Base-by-base conservation (phyloP, 2,113 vertebrate genomes). In the Dolichotis patagonum region DNA sequence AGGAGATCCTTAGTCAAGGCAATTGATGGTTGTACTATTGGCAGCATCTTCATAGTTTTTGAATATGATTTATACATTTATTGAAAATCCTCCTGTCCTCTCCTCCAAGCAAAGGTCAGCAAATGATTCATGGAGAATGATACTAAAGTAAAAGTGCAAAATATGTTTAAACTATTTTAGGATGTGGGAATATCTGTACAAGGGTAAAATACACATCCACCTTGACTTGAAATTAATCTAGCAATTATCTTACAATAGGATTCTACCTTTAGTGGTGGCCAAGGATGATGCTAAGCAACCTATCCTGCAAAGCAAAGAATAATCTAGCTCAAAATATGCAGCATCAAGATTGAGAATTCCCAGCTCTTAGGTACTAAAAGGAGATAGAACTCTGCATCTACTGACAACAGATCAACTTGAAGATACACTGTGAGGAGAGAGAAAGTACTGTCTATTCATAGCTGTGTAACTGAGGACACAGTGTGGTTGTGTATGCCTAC, bases 71-170 rank as follows among this genome's bases (percentile, higher is more conserved):
- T 80, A 94, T 83, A 78, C 28, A 26, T 63, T 82, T 85, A 71
- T 77, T 85, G 86, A 82, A 62, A 65, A 20, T 85, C 26, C 4
- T 62, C 7, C 41, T 56, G 35, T 86, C 46, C 52, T 80, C 49
- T 78, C 88, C 13, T 38, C 35, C 28, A 75, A 26, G 3, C 43
- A 60, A 54, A 75, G 63, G 92, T 94, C 63, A 73, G 60, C 32
- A 88, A 94, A 46, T 65, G 32, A 95, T 91, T 97, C 60, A 69
- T 35, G 71, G 69, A 95, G n/a, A 63, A 1, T 58, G 58, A 6
- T 81, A 67, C 1, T n/a, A 73, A 93, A 63, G 17, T n/a, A 91
- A 77, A 86, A 67, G 26, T 60, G 32, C 49, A 75, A 96, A 84
- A 46, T 41, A 63, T 19, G 69, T 17, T 46, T 52, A 63, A 81